Base-by-base conservation (phyloP, 1,140 invertebrate species). In the Zaprionus africanus region DNA sequence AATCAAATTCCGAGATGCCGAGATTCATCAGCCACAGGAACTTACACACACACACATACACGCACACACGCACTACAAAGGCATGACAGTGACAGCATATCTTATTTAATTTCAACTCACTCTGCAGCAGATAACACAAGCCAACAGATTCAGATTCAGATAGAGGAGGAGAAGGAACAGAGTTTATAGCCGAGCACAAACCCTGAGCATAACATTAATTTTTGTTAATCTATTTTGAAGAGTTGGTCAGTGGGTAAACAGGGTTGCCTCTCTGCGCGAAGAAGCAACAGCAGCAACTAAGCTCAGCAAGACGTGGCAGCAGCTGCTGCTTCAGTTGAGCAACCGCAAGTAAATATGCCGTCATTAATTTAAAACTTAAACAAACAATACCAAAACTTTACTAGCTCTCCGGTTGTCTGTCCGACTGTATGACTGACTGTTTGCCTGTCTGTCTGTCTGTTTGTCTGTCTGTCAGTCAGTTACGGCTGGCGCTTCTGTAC, bases 151-250 rank as follows among this genome's bases (percentile, higher is more conserved):
- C 36, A 58, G 24, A 68, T 17, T 1, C 36, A 58, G 24, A 68
- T 17, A 19, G 66, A 63, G 49, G 57, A 53, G 31, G 57, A 53
- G 31, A 54, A 53, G 31, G 57, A 53, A 26, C 58, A 70, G 64
- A 54, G 73, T 60, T 77, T 72, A 26, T 56, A 46, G 43, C 67
- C 62, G 31, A 41, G 15, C 46, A 58, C 63, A 78, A 81, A 63
- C 72, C 63, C n/a, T n/a, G 76, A 74, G 79, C 69, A 81, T 79
- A 82, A 82, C 85, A 90, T 90, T 90, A 90, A 90, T 90, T 90
- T 90, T 85, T 90, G 85, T 85, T 90, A 90, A 90, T 90, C 85
- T 90, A 90, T 90, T 90, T 85, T 80, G 70, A 79, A 81, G 73
- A 76, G 82, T 85, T 77, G 80, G 76, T 90, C 67, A 75, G 53